Conservation (phyloP, 2,113 vertebrate genomes). For the Zosterops japonicus region DNA sequence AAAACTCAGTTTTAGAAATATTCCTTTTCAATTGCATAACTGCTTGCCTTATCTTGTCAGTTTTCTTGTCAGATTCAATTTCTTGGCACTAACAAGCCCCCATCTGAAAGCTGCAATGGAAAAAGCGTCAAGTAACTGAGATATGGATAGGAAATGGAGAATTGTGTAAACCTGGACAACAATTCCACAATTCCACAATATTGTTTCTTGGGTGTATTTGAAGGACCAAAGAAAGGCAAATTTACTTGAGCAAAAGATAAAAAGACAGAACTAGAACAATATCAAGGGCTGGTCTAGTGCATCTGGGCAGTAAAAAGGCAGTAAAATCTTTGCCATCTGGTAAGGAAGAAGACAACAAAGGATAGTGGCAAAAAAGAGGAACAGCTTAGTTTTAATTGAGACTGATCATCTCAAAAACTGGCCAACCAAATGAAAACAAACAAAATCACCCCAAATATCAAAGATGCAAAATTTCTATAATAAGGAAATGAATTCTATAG, state of each 20-base stretch:
- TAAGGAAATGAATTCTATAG: not conserved
- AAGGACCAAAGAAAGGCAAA: not conserved
- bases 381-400: not conserved
- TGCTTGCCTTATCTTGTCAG: not conserved
- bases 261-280: not conserved
- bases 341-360: not conserved
- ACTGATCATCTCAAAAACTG: not conserved
- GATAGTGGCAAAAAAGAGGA: not conserved
- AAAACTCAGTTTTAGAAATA: not conserved
- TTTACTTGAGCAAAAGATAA: not conserved
- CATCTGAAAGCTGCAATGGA: not conserved
- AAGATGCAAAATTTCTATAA: not conserved
- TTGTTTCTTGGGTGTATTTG: not conserved
- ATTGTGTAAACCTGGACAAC: not conserved
- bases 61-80: not conserved
- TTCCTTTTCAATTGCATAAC: not conserved
- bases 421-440: not conserved
- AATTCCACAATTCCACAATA: not conserved
- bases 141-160: not conserved
- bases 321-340: not conserved
- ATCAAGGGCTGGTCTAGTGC: not conserved
- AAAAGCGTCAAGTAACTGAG: not conserved
- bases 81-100: not conserved
- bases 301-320: not conserved
- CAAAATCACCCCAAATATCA: not conserved